Conservation (phyloP, 2,797 vertebrate genomes). For the Chrysocyon brachyurus region DNA sequence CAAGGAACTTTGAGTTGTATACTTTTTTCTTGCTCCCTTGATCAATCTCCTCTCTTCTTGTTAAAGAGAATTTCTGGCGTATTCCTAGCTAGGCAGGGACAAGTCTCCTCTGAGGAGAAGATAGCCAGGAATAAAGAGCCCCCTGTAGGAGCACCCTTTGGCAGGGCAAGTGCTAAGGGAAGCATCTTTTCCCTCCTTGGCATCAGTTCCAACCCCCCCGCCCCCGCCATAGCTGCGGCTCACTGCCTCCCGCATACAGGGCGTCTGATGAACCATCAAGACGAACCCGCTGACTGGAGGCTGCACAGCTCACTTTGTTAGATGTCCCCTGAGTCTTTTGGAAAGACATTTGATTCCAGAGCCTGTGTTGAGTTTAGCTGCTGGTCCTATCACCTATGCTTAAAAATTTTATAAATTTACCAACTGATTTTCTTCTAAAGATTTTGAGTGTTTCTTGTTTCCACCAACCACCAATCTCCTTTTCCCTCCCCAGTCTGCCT, state of each 20-base stretch:
- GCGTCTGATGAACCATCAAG: conserved; percentile 59
- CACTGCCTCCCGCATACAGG: background rate
- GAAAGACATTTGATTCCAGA: conserved; percentile 76
- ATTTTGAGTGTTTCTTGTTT: background rate
- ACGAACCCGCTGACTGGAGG: conserved; percentile 29
- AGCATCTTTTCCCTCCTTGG: background rate
- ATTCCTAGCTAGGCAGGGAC: background rate
- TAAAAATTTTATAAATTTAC: conserved; percentile 68
- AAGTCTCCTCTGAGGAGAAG: background rate
- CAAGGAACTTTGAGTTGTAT: background rate
- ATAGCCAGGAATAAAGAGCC: background rate
- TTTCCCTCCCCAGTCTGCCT: background rate
- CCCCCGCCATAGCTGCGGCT: background rate
- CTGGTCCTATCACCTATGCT: conserved; percentile 38
- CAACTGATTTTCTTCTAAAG: conserved; percentile 64
- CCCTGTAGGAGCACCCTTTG: background rate
- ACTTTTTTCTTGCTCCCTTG: background rate
- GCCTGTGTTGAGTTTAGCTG: conserved; percentile 75
- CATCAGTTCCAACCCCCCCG: background rate
- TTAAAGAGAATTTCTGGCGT: background rate
- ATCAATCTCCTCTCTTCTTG: background rate
- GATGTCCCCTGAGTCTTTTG: conserved; percentile 41
- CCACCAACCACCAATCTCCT: background rate
- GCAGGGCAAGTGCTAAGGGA: background rate
- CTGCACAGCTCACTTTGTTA: conserved; percentile 55